Conservation (phyloP, 2,797 vertebrate genomes). For the Cuniculus paca region DNA sequence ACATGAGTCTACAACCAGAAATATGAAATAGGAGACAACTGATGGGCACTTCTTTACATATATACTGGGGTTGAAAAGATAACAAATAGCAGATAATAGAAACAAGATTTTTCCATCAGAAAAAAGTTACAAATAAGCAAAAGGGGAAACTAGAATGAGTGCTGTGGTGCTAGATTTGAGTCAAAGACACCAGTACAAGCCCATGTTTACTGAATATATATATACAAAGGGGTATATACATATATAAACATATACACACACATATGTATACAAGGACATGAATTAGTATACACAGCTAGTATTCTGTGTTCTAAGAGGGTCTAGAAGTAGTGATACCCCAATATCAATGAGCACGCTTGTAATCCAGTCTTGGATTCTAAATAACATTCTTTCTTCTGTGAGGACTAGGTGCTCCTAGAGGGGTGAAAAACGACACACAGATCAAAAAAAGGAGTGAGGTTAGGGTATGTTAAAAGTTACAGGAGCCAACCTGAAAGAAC, state of each 20-base stretch:
- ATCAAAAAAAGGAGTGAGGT: background rate
- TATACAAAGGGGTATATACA: background rate
- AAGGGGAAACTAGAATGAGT: background rate
- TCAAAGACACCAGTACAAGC: background rate
- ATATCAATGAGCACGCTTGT: background rate
- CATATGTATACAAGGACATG: background rate
- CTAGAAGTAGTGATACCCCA: background rate
- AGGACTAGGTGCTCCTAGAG: background rate
- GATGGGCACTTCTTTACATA: background rate
- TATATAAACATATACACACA: background rate
- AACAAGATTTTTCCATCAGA: background rate
- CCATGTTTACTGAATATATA: background rate
- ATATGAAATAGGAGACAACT: background rate
- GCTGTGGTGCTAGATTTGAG: background rate
- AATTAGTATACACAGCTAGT: background rate
- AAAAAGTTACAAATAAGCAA: slow-evolving; percentile 49
- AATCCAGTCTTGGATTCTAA: slow-evolving; percentile 4
- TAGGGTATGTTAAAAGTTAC: background rate
- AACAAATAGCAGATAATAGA: background rate
- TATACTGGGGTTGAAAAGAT: background rate
- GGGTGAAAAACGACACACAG: too few relatives aligned
- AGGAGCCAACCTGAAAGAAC: background rate
- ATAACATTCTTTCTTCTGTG: background rate
- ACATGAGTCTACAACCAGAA: slow-evolving; percentile 10
- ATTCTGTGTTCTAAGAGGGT: background rate